These are phyloP conservation scores for Eptatretus burgeri DNA, from an alignment of 2,113 vertebrate species.

Conservation along the genomic window DNA sequence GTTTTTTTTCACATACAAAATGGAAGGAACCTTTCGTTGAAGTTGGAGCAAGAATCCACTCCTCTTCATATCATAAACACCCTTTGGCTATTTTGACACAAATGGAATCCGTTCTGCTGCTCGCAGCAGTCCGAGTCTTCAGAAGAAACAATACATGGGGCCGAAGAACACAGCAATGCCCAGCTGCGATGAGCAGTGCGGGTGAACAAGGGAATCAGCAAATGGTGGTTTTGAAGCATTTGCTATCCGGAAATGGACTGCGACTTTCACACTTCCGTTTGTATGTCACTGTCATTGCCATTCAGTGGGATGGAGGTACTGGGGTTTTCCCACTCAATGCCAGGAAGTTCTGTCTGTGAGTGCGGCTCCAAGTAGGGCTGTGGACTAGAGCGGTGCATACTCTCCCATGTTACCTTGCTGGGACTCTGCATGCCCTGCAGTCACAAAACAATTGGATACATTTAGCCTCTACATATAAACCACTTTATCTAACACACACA, in stretches of 20 bases:
- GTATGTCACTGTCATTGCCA: constrained; percentile 5
- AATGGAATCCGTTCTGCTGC: neutral
- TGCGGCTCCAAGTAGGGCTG: constrained; percentile 2
- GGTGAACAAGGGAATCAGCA: too few relatives aligned
- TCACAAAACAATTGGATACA: neutral
- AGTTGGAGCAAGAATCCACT: neutral
- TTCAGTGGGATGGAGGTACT: neutral
- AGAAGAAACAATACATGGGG: too few relatives aligned
- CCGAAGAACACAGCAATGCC: neutral
- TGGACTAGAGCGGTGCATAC: neutral
- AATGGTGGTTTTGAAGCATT: too few relatives aligned
- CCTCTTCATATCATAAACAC: neutral
- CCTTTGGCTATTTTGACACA: neutral
- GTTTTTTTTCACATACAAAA: neutral
- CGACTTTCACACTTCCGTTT: constrained; percentile 1
- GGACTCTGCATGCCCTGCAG: constrained; percentile 1
- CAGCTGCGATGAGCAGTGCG: neutral
- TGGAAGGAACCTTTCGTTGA: neutral
- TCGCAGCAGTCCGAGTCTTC: neutral
- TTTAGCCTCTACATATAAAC: neutral
- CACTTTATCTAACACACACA: neutral
- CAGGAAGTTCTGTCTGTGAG: neutral
- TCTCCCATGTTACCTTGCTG: neutral
- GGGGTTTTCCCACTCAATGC: constrained; percentile 6
- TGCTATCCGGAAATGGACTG: too few relatives aligned